Evolutionary conservation across 2,888 invertebrate genomes (phyloP), one percentile per base, ranked within the genome.

Genomic region (Eupithecia exiguata): DNA sequence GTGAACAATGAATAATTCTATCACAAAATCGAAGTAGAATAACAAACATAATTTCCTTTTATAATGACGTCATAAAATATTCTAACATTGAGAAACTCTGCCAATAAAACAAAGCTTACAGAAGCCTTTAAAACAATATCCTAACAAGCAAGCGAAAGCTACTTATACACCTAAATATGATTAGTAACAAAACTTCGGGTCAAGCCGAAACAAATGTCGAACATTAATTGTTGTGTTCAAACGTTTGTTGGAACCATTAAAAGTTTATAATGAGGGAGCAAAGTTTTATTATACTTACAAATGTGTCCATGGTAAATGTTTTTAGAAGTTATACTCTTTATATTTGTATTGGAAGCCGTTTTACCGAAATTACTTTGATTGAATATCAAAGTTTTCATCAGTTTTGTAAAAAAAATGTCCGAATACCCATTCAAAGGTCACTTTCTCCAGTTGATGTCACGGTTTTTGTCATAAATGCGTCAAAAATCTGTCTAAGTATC

Each of bases 261-360:
- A 87, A 87, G 83, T 87, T 87, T 83, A 75, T 86, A 87, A 87
- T 83, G 83, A 87, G 82, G 80, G 82, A 76, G 78, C 36, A 72
- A 72, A 76, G 76, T 76, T 77, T 70, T 40, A 18, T 63, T 74
- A 67, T 66, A 71, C 75, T 58, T 58, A 12, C 25, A 14, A 62
- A 21, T 49, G 53, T 53, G 5, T 58, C 58, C 25, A 58, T 25
- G 58, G 25, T 12, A 12, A 14, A 58, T 53, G 12, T 53, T 58
- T 49, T 25, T 25, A 25, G 25, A 21, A 25, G 7, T 25, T 2
- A 12, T 21, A 10, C 12, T 12, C 58, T 5, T 14, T 58, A 58
- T 5, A 25, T 58, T 21, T 21, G 12, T 53, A 5, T 25, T 25
- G 10, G 9, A 49, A 35, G n/a, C 14, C 4, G 36, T 53, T 53